Evolutionary conservation across 2,888 invertebrate genomes (phyloP).

Genomic region (Lathronympha strigana): DNA sequence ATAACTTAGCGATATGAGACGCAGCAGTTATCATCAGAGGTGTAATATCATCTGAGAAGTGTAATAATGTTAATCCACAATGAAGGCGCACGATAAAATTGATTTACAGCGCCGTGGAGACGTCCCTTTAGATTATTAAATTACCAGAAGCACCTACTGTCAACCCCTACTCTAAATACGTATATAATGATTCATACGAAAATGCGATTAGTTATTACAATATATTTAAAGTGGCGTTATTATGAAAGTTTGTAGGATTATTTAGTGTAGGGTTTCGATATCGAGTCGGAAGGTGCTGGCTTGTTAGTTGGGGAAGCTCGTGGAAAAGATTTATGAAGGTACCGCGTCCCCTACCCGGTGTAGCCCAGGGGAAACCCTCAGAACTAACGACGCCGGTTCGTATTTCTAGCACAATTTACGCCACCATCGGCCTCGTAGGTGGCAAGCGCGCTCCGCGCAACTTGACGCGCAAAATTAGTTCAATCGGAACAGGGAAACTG

Average conservation of each 20-base stretch:
- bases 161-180: constrained; percentile 56
- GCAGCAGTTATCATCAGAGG: constrained; percentile 25
- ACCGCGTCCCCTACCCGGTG: constrained; percentile 68
- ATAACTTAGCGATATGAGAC: constrained; percentile 5
- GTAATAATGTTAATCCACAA: constrained; percentile 66
- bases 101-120: constrained; percentile 69
- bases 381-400: constrained; percentile 80
- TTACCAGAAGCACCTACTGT: constrained; percentile 59
- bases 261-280: constrained; percentile 59
- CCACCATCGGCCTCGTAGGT: constrained; percentile 58
- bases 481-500: constrained; percentile 61
- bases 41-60: constrained; percentile 51
- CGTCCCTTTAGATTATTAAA: constrained; percentile 71
- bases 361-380: constrained; percentile 74
- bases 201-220: constrained; percentile 70
- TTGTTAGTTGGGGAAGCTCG: constrained; percentile 79
- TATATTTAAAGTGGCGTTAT: constrained; percentile 73
- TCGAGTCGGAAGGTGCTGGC: constrained; percentile 44
- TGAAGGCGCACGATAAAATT: constrained; percentile 68
- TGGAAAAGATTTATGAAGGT: constrained; percentile 82
- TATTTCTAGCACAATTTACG: constrained; percentile 81
- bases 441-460: constrained; percentile 65
- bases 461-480: constrained; percentile 70
- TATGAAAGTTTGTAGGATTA: constrained; percentile 74
- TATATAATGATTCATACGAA: constrained; percentile 70